A percentile compares a stretch with the other conserved stretches of the same genome.
These are phyloP conservation scores for Scaptomyza montana DNA, from an alignment of 1,140 invertebrate genomes.

Conservation along the genomic window DNA sequence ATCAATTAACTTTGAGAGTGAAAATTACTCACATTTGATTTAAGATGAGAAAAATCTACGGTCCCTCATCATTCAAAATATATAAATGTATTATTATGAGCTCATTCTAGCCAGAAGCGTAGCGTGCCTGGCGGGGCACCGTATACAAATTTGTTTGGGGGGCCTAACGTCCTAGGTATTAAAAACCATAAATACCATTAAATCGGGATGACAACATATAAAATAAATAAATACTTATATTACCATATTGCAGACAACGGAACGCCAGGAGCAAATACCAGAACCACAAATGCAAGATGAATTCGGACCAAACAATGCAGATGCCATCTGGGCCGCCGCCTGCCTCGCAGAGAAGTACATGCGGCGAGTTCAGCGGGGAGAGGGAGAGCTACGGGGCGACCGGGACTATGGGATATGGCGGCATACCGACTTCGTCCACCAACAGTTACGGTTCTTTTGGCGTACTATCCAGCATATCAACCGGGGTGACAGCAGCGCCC, in stretches of 20 bases:
- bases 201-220: too few relatives aligned
- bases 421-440: conserved; percentile 45
- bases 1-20: too few relatives aligned
- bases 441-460: conserved; percentile 66
- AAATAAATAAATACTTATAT: too few relatives aligned
- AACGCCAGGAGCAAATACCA: conserved; percentile 38
- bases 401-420: conserved; percentile 30
- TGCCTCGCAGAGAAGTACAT: conserved; percentile 56
- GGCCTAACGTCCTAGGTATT: too few relatives aligned
- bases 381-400: conserved; percentile 35
- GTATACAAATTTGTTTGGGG: too few relatives aligned
- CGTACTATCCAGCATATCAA: conserved; percentile 60
- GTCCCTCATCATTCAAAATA: too few relatives aligned
- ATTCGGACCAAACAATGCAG: conserved; percentile 65
- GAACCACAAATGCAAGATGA: conserved; percentile 74
- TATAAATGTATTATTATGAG: too few relatives aligned
- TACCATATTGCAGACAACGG: conserved; percentile 15
- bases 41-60: not conserved
- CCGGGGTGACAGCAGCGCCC: conserved; percentile 23
- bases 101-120: too few relatives aligned
- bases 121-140: too few relatives aligned
- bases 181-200: too few relatives aligned
- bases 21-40: not conserved
- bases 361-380: conserved; percentile 49
- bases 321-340: conserved; percentile 70